Conservation (phyloP, 1,140 invertebrate genomes). For the Himalopsyche phryganea region DNA sequence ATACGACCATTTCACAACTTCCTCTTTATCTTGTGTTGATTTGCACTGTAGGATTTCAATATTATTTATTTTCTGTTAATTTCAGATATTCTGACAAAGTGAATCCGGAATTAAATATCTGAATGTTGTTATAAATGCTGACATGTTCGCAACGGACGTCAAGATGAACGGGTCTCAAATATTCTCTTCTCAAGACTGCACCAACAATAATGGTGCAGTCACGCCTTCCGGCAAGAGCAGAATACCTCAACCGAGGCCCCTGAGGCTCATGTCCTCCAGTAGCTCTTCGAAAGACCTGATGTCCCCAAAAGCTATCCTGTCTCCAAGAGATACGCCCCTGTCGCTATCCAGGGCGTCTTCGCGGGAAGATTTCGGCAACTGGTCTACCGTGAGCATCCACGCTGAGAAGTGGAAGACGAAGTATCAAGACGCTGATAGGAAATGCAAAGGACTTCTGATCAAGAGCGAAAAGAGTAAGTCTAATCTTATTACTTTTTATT, state of each 20-base stretch:
- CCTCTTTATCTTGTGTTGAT: no score
- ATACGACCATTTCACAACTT: no score
- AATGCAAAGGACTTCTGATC: slow-evolving; percentile 60
- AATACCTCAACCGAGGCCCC: slow-evolving; percentile 9
- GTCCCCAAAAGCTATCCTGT: background rate
- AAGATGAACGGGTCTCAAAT: slow-evolving; percentile 16
- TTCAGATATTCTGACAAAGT: no score
- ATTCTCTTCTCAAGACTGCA: slow-evolving; percentile 7
- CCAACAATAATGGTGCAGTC: slow-evolving; percentile 13
- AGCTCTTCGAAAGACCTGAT: background rate
- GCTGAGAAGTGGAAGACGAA: slow-evolving; percentile 62
- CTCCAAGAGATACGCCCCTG: slow-evolving; percentile 38
- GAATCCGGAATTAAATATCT: no score
- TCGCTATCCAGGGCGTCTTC: slow-evolving; percentile 48
- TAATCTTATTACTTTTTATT: slow-evolving; percentile 4
- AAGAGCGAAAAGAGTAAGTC: slow-evolving; percentile 66
- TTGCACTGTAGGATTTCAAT: no score
- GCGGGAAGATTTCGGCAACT: slow-evolving; percentile 45
- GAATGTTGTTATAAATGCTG: no score
- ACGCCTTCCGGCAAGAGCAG: background rate
- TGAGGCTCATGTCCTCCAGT: background rate
- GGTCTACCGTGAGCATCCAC: slow-evolving; percentile 46
- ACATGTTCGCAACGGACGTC: slow-evolving; percentile 1
- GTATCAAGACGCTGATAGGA: slow-evolving; percentile 65
- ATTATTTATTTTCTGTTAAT: no score